Evolutionary conservation across 2,797 vertebrate genomes (phyloP), one percentile per base, ranked within the genome.

Genomic region (Enteromius thamalakanensis): DNA sequence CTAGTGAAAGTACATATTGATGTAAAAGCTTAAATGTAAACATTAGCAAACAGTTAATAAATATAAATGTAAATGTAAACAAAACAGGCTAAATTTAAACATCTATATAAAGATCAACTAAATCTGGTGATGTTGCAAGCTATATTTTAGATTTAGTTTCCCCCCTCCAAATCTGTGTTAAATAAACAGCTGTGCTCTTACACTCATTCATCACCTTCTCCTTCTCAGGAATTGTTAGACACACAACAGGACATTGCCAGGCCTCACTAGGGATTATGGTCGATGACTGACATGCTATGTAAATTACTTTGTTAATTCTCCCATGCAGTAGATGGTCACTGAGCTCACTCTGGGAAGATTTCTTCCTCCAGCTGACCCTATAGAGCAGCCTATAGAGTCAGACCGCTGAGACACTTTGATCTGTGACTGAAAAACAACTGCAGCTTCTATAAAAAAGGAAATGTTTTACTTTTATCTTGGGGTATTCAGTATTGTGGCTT

Each of bases 241-340:
- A 68, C 75, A 72, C 76, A 85, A 71, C 72, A 53, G n/a, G 76
- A 85, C 32, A 60, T 58, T 77, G 42, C 26, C 1, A 12, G 34
- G 45, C 58, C 45, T 77, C 70, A 32, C 64, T 21, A 21, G 58
- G 77, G 85, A 85, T 85, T 65, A 80, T 68, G 32, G 32, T 37
- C 14, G 34, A 65, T 86, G 81, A 87, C 47, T 82, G 85, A 84
- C 79, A 74, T 47, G 4, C 67, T 51, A 87, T 87, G 84, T 65
- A 87, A 86, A 87, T 86, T 42, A 34, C 82, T 5, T 82, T 81
- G 82, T 83, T 85, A 85, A 84, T 84, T 84, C 62, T 19, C 15
- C 64, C 9, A 45, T 45, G 42, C 42, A 58, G 67, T 79, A 77
- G 70, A 84, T 86, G 65, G 58, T 81, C 40, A 34, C 79, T 71